Base-by-base conservation (phyloP, 2,888 invertebrate genomes). In the Chaetoderma sp. region DNA sequence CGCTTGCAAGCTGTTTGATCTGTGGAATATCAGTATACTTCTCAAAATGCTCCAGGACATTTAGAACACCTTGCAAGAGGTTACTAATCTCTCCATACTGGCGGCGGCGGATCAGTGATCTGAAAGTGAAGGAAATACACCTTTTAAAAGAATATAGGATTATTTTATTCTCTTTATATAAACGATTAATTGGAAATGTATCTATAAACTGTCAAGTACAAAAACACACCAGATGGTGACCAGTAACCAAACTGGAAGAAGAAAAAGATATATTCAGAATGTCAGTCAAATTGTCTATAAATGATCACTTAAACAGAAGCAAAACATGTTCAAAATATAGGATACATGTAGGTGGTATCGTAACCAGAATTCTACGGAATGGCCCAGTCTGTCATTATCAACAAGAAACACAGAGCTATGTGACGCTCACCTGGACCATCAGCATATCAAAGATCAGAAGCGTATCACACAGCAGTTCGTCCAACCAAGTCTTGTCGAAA, bases 11-110 rank as follows among this genome's bases (percentile, higher is more conserved):
- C 77, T 92, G 91, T 84, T 92, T 92, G 67, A 99, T 93, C 88
- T 98, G 96, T 16, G 94, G 93, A 82, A 98, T 96, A 82, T 94
- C 93, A 70, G 92, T 92, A 86, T 97, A 98, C 74, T 91, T 91
- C 76, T 94, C 92, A 84, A 99, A 96, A 87, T 98, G 95, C 71
- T 95, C 93, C 86, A 98, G 91, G 0, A 99, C 98, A 90, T 98
- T 94, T 78, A 94, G 93, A 16, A 98, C 95, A 13, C 97, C 98
- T 87, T 98, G 97, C 68, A 99, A 88, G 0, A 98, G 94, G 85
- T 95, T 90, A 13, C 96, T 92, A 57, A 98, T 93, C 86, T 98
- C 98, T 36, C 94, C 94, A 84, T 99, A 99, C 79, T 94, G 92
- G n/a, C 96, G 89, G 67, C 91, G 91, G 75, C 92, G 90, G 0